These are phyloP conservation scores for Gastrophryne carolinensis DNA, from an alignment of 2,797 vertebrate species.

Conservation along the genomic window DNA sequence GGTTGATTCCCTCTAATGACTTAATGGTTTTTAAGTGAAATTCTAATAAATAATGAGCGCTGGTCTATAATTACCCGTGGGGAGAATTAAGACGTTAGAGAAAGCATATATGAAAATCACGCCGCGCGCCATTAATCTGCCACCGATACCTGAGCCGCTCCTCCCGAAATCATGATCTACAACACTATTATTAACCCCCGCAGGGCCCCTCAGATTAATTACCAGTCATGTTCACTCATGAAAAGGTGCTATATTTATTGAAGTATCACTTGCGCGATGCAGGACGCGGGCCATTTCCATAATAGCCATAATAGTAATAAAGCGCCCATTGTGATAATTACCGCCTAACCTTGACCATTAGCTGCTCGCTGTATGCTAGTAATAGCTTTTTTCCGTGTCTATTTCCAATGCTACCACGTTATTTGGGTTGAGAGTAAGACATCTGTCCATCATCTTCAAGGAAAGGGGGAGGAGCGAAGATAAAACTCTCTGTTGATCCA, in stretches of 20 bases:
- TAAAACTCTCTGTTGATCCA: too few species aligned
- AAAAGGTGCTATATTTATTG: constrained; percentile 20
- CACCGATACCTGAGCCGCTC: background rate
- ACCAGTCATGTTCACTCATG: background rate
- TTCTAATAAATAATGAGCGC: constrained; percentile 15
- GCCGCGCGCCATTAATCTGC: constrained; percentile 12
- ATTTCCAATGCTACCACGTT: background rate
- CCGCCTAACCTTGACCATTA: background rate
- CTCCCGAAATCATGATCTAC: background rate
- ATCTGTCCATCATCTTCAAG: too few species aligned
- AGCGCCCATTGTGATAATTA: constrained; percentile 14
- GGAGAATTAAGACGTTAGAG: constrained; percentile 11
- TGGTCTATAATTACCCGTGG: constrained; percentile 20
- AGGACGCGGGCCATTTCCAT: background rate
- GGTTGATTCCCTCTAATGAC: background rate
- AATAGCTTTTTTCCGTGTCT: background rate
- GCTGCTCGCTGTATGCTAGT: background rate
- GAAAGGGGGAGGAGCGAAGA: too few species aligned
- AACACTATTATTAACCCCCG: background rate
- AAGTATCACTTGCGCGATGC: background rate
- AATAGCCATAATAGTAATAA: background rate
- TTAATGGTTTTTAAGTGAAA: background rate
- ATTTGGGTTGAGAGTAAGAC: too few species aligned
- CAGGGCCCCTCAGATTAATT: constrained; percentile 1
- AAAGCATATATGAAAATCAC: constrained; percentile 11